Evolutionary conservation across 1,140 invertebrate species (phyloP).

Genomic region (Chrysopa pallens): DNA sequence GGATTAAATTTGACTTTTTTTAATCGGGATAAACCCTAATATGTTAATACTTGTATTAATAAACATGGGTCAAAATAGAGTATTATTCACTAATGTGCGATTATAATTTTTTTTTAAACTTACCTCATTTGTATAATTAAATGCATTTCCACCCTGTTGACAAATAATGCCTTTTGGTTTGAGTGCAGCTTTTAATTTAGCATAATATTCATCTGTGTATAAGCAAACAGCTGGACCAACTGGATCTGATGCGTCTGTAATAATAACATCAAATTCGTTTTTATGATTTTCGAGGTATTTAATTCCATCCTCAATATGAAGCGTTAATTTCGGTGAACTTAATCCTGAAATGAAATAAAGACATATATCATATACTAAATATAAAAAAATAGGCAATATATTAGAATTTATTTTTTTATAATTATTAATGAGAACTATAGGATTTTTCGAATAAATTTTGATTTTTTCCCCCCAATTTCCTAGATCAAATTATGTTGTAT

Average conservation of each 20-base stretch:
- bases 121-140: slow-evolving; percentile 71
- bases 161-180: slow-evolving; percentile 79
- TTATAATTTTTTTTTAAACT: slow-evolving; percentile 41
- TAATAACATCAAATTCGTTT: slow-evolving; percentile 88
- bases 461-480: no score
- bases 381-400: no score
- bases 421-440: no score
- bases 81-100: no score
- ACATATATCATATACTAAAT: no score
- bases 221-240: slow-evolving; percentile 56
- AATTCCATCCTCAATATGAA: slow-evolving; percentile 87
- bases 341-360: slow-evolving; percentile 47
- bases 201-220: slow-evolving; percentile 76
- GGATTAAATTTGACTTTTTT: no score
- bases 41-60: no score
- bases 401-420: no score
- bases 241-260: slow-evolving; percentile 96
- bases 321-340: slow-evolving; percentile 58
- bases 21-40: no score
- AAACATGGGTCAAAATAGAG: no score
- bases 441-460: no score
- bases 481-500: no score
- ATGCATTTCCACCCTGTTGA: slow-evolving; percentile 81
- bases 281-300: slow-evolving; percentile 80
- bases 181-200: slow-evolving; percentile 66